Base-by-base conservation (phyloP, 1,140 invertebrate species). In the Olivierus martensii region DNA sequence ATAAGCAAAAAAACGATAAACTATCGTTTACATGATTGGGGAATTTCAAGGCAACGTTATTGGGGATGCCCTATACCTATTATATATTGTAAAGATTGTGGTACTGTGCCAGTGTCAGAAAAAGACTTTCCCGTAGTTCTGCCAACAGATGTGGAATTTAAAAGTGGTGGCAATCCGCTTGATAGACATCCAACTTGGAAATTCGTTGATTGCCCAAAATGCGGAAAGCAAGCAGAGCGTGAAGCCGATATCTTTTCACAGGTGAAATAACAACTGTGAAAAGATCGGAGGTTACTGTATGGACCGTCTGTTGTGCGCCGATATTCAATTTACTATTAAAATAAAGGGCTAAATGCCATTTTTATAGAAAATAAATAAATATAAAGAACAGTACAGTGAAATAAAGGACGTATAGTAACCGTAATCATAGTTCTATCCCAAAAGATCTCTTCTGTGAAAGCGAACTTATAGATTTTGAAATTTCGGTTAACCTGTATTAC, bases 111-210 rank as follows among this genome's bases (percentile, higher is more conserved):
- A 11, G 39, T 55, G 11, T n/a, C 43, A 14, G 38, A 47, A 41
- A 10, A 56, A 21, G 11, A 56, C 4, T 37, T 62, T 34, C 60
- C 60, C 14, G 51, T 62, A 14, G 17, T n/a, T 17, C 45, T 61
- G 7, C 60, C 60, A 12, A 7, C 6, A 12, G 14, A 47, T 18
- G 46, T 44, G 18, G 51, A 53, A 39, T 45, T 56, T 15, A 43
- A 51, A 5, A 47, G 15, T 9, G 28, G 17, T 38, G 43, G n/a
- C 7, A 46, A 15, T 19, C 51, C 51, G 6, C 18, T 52, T 3
- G 37, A 28, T 17, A 22, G 5, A 1, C n/a, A 28, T 2, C 19
- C 43, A 15, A 37, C 6, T 17, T 52, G 43, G 51, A 46, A 22
- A 11, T 19, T 18, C n/a, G 34, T 36, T 19, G 15, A n/a, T n/a